These are phyloP conservation scores for Sebastes itinus DNA, from an alignment of 2,797 vertebrate genomes.

Conservation along the genomic window DNA sequence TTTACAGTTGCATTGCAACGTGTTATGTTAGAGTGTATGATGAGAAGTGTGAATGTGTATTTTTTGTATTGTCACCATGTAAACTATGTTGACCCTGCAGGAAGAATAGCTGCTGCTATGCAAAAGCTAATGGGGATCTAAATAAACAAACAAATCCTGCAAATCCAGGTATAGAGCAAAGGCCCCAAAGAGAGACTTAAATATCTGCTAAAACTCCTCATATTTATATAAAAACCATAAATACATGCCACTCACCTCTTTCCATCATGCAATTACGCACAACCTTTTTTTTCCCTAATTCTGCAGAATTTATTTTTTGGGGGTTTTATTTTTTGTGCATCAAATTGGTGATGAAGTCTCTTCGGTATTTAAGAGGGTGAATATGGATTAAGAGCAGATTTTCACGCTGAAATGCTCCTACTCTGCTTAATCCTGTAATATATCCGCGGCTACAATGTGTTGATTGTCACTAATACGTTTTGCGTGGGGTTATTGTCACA, in stretches of 20 bases:
- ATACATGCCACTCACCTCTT: neutral
- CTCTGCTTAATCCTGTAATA: slow-evolving; percentile 78
- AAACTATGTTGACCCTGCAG: too few species aligned
- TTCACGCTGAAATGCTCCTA: slow-evolving; percentile 75
- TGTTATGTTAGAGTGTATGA: too few species aligned
- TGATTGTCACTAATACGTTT: slow-evolving; percentile 82
- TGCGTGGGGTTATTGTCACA: slow-evolving; percentile 67
- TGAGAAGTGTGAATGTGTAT: too few species aligned
- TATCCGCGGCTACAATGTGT: slow-evolving; percentile 73
- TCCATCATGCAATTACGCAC: neutral
- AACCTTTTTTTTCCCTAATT: neutral
- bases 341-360: slow-evolving; percentile 57
- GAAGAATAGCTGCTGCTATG: too few species aligned
- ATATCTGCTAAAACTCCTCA: neutral
- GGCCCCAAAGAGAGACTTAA: slow-evolving; percentile 14
- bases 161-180: slow-evolving; percentile 31
- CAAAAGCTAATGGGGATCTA: too few species aligned
- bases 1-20: too few species aligned
- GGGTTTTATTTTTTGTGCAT: slow-evolving; percentile 46
- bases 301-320: slow-evolving; percentile 22
- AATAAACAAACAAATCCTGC: neutral
- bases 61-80: too few species aligned
- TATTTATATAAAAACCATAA: neutral
- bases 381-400: slow-evolving; percentile 80
- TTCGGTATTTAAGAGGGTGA: slow-evolving; percentile 66